A percentile compares a stretch with the other conserved stretches of the same genome.
Conservation (phyloP, 2,888 invertebrate species). For the Microplitis deprimator region DNA sequence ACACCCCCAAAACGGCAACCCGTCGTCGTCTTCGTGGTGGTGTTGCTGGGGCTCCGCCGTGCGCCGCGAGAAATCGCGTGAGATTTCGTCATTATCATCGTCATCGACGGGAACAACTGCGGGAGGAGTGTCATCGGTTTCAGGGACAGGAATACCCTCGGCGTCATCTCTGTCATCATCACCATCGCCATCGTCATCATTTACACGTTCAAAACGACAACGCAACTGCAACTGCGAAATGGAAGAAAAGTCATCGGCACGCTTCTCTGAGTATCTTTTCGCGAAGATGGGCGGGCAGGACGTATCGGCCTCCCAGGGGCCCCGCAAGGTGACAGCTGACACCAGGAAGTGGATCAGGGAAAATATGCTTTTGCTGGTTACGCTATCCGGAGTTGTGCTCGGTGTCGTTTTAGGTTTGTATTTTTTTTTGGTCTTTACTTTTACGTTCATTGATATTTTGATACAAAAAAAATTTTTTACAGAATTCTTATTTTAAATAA, state of each 20-base stretch:
- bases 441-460: background rate
- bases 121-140: background rate
- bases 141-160: slow-evolving; percentile 1
- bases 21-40: slow-evolving; percentile 69
- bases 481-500: too few relatives aligned
- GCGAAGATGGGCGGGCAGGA: slow-evolving; percentile 81
- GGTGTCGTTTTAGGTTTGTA: slow-evolving; percentile 82
- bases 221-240: slow-evolving; percentile 57
- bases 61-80: slow-evolving; percentile 69
- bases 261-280: slow-evolving; percentile 85
- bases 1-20: slow-evolving; percentile 71
- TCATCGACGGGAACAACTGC: slow-evolving; percentile 20
- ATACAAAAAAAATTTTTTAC: background rate
- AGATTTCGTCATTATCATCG: slow-evolving; percentile 56
- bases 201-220: background rate
- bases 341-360: slow-evolving; percentile 80
- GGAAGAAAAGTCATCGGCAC: slow-evolving; percentile 70
- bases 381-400: slow-evolving; percentile 83
- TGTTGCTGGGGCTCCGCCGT: slow-evolving; percentile 70
- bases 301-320: slow-evolving; percentile 74
- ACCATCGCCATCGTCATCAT: background rate
- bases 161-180: background rate
- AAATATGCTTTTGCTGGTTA: slow-evolving; percentile 85
- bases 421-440: background rate
- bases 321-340: slow-evolving; percentile 78